These are phyloP conservation scores for Proctacanthus coquilletti DNA, from an alignment of 1,140 invertebrate species.

Conservation along the genomic window DNA sequence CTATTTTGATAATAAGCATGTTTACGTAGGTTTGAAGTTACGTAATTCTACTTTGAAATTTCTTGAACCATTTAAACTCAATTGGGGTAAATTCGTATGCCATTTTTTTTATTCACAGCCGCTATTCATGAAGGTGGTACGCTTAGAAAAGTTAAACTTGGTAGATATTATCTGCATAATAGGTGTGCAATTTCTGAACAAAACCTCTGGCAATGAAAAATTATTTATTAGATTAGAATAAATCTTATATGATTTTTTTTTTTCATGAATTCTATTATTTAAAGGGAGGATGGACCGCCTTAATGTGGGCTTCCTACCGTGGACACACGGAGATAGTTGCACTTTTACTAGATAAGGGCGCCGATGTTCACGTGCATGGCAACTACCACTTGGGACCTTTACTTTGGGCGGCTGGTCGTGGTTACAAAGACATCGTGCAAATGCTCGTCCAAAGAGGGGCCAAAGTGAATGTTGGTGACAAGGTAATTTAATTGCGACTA, in stretches of 20 bases:
- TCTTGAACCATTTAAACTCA: too few relatives aligned
- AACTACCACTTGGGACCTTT: conserved; percentile 80
- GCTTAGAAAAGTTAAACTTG: too few relatives aligned
- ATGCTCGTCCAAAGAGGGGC: conserved; percentile 69
- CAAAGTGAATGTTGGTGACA: conserved; percentile 84
- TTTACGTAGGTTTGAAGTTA: too few relatives aligned
- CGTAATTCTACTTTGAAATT: too few relatives aligned
- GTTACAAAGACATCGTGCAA: conserved; percentile 70
- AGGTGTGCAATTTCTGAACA: too few relatives aligned
- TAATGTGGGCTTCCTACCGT: conserved; percentile 97
- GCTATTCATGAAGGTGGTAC: too few relatives aligned
- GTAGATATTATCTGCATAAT: too few relatives aligned
- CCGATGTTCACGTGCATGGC: conserved; percentile 89
- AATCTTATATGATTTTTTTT: conserved; percentile 1
- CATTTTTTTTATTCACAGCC: too few relatives aligned
- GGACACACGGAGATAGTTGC: conserved; percentile 65
- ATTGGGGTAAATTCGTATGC: too few relatives aligned
- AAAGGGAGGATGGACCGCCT: conserved; percentile 92
- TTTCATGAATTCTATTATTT: conserved; percentile 2
- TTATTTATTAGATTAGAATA: conserved; percentile 4
- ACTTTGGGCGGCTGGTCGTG: conserved; percentile 86
- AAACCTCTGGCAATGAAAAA: too few relatives aligned
- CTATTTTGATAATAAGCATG: too few relatives aligned
- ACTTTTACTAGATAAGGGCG: conserved; percentile 70
- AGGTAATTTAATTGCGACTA: too few relatives aligned